These are phyloP conservation scores for Dendrocopos noguchii DNA, from an alignment of 2,113 vertebrate genomes.

Conservation along the genomic window DNA sequence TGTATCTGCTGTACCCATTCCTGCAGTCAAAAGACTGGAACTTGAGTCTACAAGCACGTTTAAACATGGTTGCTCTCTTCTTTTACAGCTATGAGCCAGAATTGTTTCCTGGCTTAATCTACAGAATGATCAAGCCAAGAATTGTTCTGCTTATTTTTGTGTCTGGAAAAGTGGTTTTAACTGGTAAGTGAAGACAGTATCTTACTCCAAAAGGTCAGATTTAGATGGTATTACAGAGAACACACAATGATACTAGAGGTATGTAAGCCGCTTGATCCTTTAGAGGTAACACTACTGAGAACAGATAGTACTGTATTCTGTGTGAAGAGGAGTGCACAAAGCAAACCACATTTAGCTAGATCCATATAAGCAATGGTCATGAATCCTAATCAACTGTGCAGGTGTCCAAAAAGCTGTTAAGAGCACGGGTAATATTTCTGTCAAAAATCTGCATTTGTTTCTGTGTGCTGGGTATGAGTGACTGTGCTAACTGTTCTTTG, in stretches of 20 bases:
- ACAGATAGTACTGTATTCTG: neutral
- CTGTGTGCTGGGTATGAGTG: neutral
- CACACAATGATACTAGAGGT: too few species aligned
- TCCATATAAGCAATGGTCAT: neutral
- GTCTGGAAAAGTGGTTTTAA: constrained; percentile 98
- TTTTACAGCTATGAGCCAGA: constrained; percentile 92
- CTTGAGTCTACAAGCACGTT: neutral
- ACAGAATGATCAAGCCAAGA: constrained; percentile 99
- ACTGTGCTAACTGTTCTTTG: neutral
- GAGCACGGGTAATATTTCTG: neutral
- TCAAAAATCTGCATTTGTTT: neutral
- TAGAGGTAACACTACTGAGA: neutral
- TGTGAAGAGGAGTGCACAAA: neutral
- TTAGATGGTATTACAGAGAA: neutral
- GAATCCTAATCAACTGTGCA: neutral
- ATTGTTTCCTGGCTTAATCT: constrained; percentile 97
- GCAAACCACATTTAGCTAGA: neutral
- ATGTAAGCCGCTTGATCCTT: neutral
- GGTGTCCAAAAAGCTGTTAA: neutral
- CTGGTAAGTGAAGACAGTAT: constrained; percentile 81
- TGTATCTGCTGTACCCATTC: neutral
- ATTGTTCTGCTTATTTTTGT: constrained; percentile 99
- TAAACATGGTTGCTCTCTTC: constrained; percentile 22
- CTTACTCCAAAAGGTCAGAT: neutral
- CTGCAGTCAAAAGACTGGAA: neutral